A percentile compares a stretch with the other conserved stretches of the same genome.
Conservation (phyloP, 2,888 invertebrate species). For the Lomographa bimaculata region DNA sequence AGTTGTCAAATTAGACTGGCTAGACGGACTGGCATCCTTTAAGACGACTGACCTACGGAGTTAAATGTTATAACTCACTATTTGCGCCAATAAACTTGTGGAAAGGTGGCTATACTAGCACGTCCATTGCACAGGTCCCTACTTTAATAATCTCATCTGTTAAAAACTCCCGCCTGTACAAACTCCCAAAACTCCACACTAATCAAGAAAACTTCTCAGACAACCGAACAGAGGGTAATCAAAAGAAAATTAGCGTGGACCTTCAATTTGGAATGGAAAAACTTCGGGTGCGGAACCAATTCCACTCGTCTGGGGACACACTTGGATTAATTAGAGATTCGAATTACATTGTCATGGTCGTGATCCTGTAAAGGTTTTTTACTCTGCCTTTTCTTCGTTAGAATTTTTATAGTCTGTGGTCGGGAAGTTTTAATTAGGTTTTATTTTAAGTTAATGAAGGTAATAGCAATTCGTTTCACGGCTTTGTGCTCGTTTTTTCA, state of each 20-base stretch:
- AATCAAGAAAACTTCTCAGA: constrained; percentile 51
- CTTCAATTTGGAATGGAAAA: constrained; percentile 63
- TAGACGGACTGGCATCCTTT: no score
- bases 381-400: constrained; percentile 16
- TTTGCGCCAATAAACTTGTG: no score
- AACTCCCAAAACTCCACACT: constrained; percentile 36
- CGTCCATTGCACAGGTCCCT: no score
- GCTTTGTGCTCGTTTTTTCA: no score
- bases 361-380: constrained; percentile 28
- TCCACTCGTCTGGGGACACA: constrained; percentile 56
- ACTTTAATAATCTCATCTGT: no score
- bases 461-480: constrained; percentile 2
- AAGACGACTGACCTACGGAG: no score
- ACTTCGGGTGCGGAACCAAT: constrained; percentile 57
- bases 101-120: no score
- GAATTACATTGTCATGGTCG: constrained; percentile 40
- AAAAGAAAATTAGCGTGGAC: constrained; percentile 64
- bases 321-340: constrained; percentile 64
- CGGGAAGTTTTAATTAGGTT: constrained; percentile 13
- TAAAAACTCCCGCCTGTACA: no score
- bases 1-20: no score
- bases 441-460: constrained; percentile 3
- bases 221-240: constrained; percentile 53
- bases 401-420: constrained; percentile 15
- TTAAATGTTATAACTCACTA: no score